Base-by-base conservation (phyloP, 2,797 vertebrate species). In the Aulostomus chinensis region DNA sequence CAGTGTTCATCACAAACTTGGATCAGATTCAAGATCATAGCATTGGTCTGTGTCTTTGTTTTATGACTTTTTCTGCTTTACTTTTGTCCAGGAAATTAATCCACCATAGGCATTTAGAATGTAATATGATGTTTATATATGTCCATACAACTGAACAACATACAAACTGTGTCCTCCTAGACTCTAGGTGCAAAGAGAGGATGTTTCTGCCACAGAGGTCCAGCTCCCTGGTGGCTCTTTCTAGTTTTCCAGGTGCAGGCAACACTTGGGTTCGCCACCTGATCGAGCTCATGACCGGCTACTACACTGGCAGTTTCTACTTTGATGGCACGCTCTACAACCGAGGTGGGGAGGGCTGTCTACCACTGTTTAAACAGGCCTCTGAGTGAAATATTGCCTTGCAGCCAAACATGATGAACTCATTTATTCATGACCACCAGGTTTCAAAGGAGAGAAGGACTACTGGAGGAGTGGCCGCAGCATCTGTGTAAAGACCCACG, bases 371-470 rank as follows among this genome's bases (percentile, higher is more conserved):
- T 10, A 42, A 36, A 51, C 9, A 1, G 29, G 25, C 8, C 3
- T 33, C 25, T 2, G 3, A 8, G 25, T 5, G 52, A 66, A 34
- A 12, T 18, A 18, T 42, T 17, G 18, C 32, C 33, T 28, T 1
- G 4, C 38, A 34, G 57, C 36, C 38, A 38, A 60, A 49, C 14
- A 7, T 45, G 41, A 47, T 34, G 9, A 32, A 43, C 49, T 52
- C 2, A 45, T 63, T 56, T 68, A 33, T 66, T 58, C 16, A 14
- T 53, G 9, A 46, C 24, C 50, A 8, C 47, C 71, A 99, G 97
- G 96, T 65, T 99, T 99, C 70, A 98, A 97, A 88, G 97, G 97
- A 0, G 97, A 99, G 85, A 99, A 98, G 75, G 96, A 98, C 78
- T 96, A 96, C 79, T 99, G 97, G 97, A 93, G 93, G 85, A 98